Base-by-base conservation (phyloP, 2,797 vertebrate genomes). In the Lepus oiostolus region DNA sequence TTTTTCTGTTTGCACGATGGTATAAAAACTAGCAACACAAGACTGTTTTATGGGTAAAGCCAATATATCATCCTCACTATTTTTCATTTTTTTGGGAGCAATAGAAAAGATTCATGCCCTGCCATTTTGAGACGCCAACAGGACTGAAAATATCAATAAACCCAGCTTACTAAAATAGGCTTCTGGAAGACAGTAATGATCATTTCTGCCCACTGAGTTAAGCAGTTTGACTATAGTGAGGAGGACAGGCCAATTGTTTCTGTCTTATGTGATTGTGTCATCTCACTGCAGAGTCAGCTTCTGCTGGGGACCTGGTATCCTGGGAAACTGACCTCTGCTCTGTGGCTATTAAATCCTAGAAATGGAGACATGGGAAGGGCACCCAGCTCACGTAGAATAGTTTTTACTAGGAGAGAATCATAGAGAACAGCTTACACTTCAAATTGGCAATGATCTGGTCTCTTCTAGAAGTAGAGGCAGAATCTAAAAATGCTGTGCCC, bases 51-150 rank as follows among this genome's bases (percentile, higher is more conserved):
- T 22, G 65, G 52, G 19, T 17, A 86, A 70, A 65, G 26, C 10
- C 65, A 92, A 26, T 42, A 88, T 22, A 75, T 60, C 26, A 42
- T 7, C 19, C 5, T 58, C 68, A 17, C 7, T 82, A 2, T 7
- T 79, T 94, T 90, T 75, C 21, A 68, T 26, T 93, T 93, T 79
- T 72, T 91, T 14, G 58, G 60, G 4, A 83, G 5, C 28, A 54
- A 60, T 4, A 71, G 68, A 76, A 94, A 95, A 72, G n/a, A 75
- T 35, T 42, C 76, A 21, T 24, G 9, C 12, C 28, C 32, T 65
- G 19, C 32, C 67, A 54, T 81, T 74, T 17, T 17, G n/a, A 28
- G 7, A 72, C 8, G 84, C 47, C 63, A 74, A 35, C 6, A 22
- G 9, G 3, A 30, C 30, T 68, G 35, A 71, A 85, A 60, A 6